Percentiles rank a stretch among this genome's conserved stretches.
These are phyloP conservation scores for Thinocorus orbignyianus DNA, from an alignment of 2,113 vertebrate genomes.

Conservation along the genomic window DNA sequence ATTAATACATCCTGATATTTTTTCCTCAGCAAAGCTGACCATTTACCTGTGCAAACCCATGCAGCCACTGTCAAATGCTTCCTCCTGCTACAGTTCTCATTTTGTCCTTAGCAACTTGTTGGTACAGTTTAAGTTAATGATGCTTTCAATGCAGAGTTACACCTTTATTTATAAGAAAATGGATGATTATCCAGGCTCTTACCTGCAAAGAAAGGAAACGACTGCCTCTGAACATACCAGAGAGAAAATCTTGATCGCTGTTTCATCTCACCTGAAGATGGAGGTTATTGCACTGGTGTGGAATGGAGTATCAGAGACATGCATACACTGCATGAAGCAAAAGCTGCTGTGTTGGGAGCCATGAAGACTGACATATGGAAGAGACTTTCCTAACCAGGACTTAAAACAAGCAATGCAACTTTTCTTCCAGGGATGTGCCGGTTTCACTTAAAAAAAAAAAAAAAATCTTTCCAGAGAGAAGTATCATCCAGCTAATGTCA, in stretches of 20 bases:
- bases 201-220: not conserved
- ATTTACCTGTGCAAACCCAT: not conserved
- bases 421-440: not conserved
- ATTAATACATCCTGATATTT: not conserved
- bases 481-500: not conserved
- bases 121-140: not conserved
- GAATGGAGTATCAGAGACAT: not conserved
- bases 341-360: not conserved
- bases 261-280: not conserved
- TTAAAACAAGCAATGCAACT: not conserved
- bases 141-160: not conserved
- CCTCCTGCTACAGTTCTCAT: not conserved
- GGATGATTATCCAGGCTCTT: not conserved
- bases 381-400: not conserved
- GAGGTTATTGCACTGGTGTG: not conserved
- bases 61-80: not conserved
- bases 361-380: not conserved
- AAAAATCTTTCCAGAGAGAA: not conserved
- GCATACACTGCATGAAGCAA: accelerated
- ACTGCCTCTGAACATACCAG: not conserved
- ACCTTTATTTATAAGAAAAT: not conserved
- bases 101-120: not conserved
- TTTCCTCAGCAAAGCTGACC: not conserved
- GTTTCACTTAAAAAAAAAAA: not conserved
- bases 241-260: not conserved